A percentile compares a stretch with the other conserved stretches of the same genome.
These are phyloP conservation scores for Camelus bactrianus DNA, from an alignment of 2,113 vertebrate species.

Conservation along the genomic window DNA sequence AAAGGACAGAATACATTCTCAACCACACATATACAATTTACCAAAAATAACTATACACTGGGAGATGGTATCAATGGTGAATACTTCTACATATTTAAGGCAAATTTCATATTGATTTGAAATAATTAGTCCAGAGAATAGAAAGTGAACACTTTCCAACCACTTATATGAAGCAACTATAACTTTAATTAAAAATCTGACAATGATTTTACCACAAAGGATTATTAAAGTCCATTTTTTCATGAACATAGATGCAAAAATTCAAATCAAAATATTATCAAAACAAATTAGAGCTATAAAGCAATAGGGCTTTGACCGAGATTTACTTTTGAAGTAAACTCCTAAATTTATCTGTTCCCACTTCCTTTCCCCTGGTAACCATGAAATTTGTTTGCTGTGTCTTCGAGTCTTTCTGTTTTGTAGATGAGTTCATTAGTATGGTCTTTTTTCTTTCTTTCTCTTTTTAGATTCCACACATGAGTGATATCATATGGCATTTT, in stretches of 20 bases:
- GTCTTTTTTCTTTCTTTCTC: no score
- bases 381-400: no score
- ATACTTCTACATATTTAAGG: background rate
- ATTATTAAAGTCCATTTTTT: background rate
- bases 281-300: background rate
- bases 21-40: background rate
- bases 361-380: no score
- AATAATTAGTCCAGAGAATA: background rate
- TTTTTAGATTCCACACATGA: no score
- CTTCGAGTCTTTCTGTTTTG: background rate
- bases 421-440: no score
- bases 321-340: background rate
- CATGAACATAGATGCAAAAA: background rate
- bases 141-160: background rate
- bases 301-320: background rate
- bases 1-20: background rate
- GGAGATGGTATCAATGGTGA: background rate
- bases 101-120: background rate
- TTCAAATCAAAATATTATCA: background rate
- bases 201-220: background rate
- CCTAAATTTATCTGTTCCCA: no score
- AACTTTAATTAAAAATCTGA: background rate
- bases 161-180: background rate
- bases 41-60: background rate
- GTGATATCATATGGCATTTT: no score